Evolutionary conservation across 2,797 vertebrate species (phyloP).

Genomic region (Australoheros facetus): DNA sequence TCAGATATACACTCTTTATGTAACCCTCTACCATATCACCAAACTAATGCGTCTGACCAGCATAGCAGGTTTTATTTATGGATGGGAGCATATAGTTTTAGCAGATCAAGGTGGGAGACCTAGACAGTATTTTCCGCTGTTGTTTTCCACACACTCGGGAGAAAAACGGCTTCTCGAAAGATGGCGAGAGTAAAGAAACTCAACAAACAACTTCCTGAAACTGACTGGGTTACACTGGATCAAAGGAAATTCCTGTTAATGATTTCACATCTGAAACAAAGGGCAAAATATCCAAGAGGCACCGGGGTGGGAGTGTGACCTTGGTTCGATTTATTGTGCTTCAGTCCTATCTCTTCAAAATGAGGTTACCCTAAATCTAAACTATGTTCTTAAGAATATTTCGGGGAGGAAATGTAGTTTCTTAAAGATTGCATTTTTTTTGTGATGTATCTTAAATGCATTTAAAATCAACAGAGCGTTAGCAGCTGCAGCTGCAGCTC

Average conservation of each 20-base stretch:
- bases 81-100: conserved; percentile 9
- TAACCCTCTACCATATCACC: conserved; percentile 28
- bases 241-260: conserved; percentile 59
- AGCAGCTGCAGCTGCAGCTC: background rate
- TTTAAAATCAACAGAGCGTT: background rate
- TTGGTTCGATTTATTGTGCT: background rate
- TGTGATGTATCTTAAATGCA: background rate
- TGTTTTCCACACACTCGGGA: conserved; percentile 24
- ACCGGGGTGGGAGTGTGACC: background rate
- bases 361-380: background rate
- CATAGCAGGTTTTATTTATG: conserved; percentile 19
- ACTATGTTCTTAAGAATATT: background rate
- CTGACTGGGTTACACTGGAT: conserved; percentile 20
- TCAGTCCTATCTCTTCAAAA: background rate
- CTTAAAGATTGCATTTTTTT: background rate
- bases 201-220: conserved; percentile 21
- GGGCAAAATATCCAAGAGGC: conserved; percentile 29
- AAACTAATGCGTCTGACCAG: conserved; percentile 5
- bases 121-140: conserved; percentile 21
- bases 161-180: conserved; percentile 8
- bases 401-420: background rate
- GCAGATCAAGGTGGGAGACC: conserved; percentile 13
- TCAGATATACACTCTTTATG: conserved; percentile 34
- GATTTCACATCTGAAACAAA: conserved; percentile 50
- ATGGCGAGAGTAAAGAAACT: conserved; percentile 12